These are phyloP conservation scores for Lasiommata megera DNA, from an alignment of 2,888 invertebrate species.

Conservation along the genomic window DNA sequence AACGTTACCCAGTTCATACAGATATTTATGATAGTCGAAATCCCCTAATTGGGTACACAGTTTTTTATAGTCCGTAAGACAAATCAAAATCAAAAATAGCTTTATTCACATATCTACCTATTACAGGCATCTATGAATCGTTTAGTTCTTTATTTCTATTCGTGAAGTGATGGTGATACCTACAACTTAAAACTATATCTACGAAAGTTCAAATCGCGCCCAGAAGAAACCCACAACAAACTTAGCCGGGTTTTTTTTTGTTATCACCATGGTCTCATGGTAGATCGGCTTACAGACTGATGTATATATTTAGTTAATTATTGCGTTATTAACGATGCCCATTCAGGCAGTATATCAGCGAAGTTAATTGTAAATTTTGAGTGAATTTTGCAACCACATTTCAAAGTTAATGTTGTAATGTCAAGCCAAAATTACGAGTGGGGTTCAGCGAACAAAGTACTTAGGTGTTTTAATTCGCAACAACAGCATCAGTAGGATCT, in stretches of 20 bases:
- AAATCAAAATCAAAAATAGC: no score
- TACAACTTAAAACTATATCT: no score
- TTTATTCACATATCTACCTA: no score
- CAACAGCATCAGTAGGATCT: background rate
- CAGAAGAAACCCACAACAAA: no score
- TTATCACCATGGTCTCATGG: constrained; percentile 33
- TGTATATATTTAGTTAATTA: constrained; percentile 70
- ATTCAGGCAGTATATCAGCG: constrained; percentile 60
- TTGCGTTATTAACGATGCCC: constrained; percentile 70
- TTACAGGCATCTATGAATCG: no score
- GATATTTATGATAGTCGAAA: constrained; percentile 35
- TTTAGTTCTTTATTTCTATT: no score
- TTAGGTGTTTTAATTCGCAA: background rate
- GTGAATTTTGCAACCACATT: constrained; percentile 72
- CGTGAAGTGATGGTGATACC: no score
- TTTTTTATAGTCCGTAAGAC: background rate
- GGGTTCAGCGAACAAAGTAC: constrained; percentile 41
- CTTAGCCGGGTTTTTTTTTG: no score
- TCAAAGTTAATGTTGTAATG: constrained; percentile 56
- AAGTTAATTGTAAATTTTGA: constrained; percentile 73
- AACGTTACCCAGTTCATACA: constrained; percentile 5
- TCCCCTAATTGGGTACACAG: constrained; percentile 44
- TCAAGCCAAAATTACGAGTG: constrained; percentile 58
- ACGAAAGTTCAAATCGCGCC: no score
- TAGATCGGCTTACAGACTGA: constrained; percentile 50